Base-by-base conservation (phyloP, 2,888 invertebrate genomes). In the Ochropacha duplaris region DNA sequence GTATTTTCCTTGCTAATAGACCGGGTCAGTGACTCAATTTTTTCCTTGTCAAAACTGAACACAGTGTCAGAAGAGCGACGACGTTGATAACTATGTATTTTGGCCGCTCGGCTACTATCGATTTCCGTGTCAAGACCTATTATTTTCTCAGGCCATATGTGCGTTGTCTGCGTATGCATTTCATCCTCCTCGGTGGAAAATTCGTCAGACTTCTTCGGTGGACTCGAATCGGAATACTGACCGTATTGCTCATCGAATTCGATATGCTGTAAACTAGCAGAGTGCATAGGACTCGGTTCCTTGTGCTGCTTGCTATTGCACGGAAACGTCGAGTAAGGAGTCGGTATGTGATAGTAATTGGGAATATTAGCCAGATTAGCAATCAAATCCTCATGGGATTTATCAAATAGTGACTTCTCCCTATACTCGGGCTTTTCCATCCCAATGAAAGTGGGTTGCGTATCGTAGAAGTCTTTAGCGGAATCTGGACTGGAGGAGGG, bases 41-140 rank as follows among this genome's bases (percentile, higher is more conserved):
- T 94, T 66, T 96, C 96, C 78, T 96, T 95, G 75, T 96, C 96
- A 69, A 96, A 96, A 81, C 96, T 96, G 73, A 96, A 96, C 6
- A 96, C 95, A 54, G 95, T 95, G 66, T 96, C 94, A n/a, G 96
- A 96, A 50, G 96, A 95, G 16, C 95, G 94, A 5, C 95, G 94
- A 22, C 95, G 84, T 75, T 94, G 94, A 71, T 93, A 94, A 44
- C 86, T 91, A 58, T 88, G 87, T 60, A 89, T 87, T 78, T 92
- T 92, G 22, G 90, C 84, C 34, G 87, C 81, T 64, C 93, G 83
- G 67, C 86, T 92, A 59, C 83, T 70, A 64, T 88, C 89, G 22
- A 93, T 90, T 75, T 94, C 94, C 0, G 93, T 92, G 54, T 93
- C 92, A 19, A 94, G 79, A 1, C 93, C 93, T 0, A 84, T 84